phyloP scores from a whole-genome alignment of 2,888 invertebrate genomes.

The Flabesymbios commensalis region DNA sequence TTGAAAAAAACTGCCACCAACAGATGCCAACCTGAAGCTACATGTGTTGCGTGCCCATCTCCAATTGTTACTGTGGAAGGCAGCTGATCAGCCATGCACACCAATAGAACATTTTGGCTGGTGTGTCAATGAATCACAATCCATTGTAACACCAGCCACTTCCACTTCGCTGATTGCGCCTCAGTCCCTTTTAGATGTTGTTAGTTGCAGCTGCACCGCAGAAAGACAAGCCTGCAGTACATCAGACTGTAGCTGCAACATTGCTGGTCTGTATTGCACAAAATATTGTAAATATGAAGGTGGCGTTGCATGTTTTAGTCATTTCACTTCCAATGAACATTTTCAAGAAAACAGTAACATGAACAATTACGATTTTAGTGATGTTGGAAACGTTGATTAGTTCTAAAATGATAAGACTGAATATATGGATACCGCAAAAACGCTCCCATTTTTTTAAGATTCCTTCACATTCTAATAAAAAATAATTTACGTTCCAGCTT shows the following conservation, averaged over 20 bases:
- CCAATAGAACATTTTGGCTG: conserved; percentile 16
- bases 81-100: conserved; percentile 10
- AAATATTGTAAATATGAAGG: conserved; percentile 7
- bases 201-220: conserved; percentile 8
- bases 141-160: neutral
- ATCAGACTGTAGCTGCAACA: conserved; percentile 5
- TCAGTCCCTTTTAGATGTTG: conserved; percentile 5
- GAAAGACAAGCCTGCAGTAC: conserved; percentile 3
- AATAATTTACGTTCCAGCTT: no score
- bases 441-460: no score
- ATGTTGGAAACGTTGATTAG: no score
- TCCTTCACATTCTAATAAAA: no score
- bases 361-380: no score
- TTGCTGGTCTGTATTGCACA: conserved; percentile 5
- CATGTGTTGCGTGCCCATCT: conserved; percentile 8
- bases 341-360: no score
- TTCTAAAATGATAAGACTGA: no score
- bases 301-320: conserved; percentile 2
- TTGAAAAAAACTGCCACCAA: neutral
- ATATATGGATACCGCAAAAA: no score
- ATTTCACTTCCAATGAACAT: no score
- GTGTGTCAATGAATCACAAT: conserved; percentile 5
- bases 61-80: conserved; percentile 10
- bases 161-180: conserved; percentile 4
- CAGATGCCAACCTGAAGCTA: neutral